phyloP scores from a whole-genome alignment of 2,113 vertebrate species.

The Fregata magnificens region DNA sequence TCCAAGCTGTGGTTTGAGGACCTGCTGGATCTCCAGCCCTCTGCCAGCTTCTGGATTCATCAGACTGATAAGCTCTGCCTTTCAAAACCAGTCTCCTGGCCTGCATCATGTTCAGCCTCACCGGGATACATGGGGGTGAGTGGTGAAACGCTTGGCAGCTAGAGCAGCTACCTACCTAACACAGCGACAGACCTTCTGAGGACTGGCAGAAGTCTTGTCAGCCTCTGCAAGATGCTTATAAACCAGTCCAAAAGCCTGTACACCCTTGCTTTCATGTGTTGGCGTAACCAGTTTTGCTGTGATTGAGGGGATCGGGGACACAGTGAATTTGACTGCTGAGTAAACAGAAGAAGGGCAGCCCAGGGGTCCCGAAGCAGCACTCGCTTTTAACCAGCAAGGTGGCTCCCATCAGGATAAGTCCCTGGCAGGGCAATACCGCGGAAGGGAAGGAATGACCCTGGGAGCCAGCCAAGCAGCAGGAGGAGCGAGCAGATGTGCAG shows the following conservation, averaged over 20 bases:
- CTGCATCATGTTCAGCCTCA: background rate
- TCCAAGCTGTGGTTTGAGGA: background rate
- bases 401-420: background rate
- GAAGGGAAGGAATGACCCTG: background rate
- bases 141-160: background rate
- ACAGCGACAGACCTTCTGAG: background rate
- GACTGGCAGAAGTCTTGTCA: background rate
- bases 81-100: background rate
- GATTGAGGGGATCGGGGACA: background rate
- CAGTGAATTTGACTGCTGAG: background rate
- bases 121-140: rapidly evolving
- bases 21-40: background rate
- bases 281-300: background rate
- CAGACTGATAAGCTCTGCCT: background rate
- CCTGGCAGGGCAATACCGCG: background rate
- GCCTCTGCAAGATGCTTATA: background rate
- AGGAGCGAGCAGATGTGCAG: background rate
- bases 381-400: background rate
- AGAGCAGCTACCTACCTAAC: background rate
- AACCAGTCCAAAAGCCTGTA: background rate
- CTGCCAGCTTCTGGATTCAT: background rate
- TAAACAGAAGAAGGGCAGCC: background rate
- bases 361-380: background rate
- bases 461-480: rapidly evolving
- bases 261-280: background rate